phyloP scores from a whole-genome alignment of 2,888 invertebrate species.

The Liposcelis brunnea region DNA sequence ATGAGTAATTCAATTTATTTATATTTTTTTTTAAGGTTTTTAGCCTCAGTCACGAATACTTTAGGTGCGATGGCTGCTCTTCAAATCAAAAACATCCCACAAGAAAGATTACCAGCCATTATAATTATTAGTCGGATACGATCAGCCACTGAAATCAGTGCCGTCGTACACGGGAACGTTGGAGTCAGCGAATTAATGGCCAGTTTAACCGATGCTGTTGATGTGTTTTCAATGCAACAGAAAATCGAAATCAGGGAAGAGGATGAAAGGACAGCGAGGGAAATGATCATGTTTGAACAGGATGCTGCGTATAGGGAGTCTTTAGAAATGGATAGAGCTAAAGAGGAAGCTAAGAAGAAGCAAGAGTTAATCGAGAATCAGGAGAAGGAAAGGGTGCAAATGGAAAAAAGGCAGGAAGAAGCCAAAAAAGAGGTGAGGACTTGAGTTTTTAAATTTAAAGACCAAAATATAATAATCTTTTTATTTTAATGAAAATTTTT shows the following conservation, averaged over 20 bases:
- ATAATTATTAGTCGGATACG: slow-evolving; percentile 77
- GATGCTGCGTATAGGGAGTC: slow-evolving; percentile 86
- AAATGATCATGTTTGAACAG: slow-evolving; percentile 80
- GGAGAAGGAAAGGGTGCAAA: slow-evolving; percentile 54
- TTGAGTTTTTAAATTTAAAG: too few species aligned
- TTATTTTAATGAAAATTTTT: slow-evolving; percentile 19
- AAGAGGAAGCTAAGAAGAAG: slow-evolving; percentile 67
- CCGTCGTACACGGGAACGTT: slow-evolving; percentile 76
- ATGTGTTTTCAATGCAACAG: slow-evolving; percentile 62
- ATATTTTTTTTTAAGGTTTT: slow-evolving; percentile 36
- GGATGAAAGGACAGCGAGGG: slow-evolving; percentile 73
- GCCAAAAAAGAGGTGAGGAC: slow-evolving; percentile 67
- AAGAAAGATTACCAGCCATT: slow-evolving; percentile 75
- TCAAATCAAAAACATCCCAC: slow-evolving; percentile 68
- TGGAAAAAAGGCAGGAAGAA: slow-evolving; percentile 50
- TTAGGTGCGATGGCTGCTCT: slow-evolving; percentile 70
- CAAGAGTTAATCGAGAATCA: slow-evolving; percentile 57
- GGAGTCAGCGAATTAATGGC: slow-evolving; percentile 79
- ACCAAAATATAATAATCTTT: too few species aligned
- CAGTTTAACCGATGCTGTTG: slow-evolving; percentile 70
- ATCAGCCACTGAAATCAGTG: slow-evolving; percentile 77
- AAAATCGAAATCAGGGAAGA: slow-evolving; percentile 65
- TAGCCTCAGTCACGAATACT: slow-evolving; percentile 53
- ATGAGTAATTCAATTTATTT: background rate
- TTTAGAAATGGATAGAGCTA: slow-evolving; percentile 71